These are phyloP conservation scores for Scolopax bukidnonensis DNA, from an alignment of 2,797 vertebrate genomes.

Conservation along the genomic window DNA sequence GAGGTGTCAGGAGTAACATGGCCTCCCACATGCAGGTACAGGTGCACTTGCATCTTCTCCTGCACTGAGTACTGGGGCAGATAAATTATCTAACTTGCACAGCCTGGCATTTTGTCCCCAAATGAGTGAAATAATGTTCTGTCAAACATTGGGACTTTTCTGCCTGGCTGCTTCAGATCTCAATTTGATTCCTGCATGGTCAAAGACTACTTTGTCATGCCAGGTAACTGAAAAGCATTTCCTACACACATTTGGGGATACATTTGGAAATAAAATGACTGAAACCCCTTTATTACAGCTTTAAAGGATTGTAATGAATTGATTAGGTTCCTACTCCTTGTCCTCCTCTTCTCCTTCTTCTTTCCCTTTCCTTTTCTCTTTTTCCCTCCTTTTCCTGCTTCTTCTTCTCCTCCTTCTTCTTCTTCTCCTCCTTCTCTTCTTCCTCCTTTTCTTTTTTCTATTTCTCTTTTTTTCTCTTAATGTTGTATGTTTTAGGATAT, in stretches of 20 bases:
- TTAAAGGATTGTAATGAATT: background rate
- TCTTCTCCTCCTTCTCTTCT: rapidly evolving
- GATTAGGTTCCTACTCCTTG: background rate
- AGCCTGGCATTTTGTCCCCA: background rate
- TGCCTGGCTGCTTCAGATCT: background rate
- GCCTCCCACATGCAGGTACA: rapidly evolving
- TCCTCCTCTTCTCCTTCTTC: no score
- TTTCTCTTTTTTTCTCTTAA: background rate
- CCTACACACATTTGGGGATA: background rate
- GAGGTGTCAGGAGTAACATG: background rate
- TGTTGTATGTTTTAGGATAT: background rate
- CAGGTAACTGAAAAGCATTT: background rate
- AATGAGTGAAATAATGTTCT: background rate
- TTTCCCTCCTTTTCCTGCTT: no score
- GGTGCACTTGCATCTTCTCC: rapidly evolving
- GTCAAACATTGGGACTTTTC: background rate
- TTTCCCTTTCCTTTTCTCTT: background rate
- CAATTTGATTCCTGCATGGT: background rate
- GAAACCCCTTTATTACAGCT: background rate
- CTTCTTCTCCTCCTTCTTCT: no score
- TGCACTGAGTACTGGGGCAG: background rate
- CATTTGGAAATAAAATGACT: background rate
- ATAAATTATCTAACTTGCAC: background rate
- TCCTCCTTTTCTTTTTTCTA: no score
- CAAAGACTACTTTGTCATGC: background rate